Base-by-base conservation (phyloP, 2,888 invertebrate genomes). In the Tetragonisca angustula region DNA sequence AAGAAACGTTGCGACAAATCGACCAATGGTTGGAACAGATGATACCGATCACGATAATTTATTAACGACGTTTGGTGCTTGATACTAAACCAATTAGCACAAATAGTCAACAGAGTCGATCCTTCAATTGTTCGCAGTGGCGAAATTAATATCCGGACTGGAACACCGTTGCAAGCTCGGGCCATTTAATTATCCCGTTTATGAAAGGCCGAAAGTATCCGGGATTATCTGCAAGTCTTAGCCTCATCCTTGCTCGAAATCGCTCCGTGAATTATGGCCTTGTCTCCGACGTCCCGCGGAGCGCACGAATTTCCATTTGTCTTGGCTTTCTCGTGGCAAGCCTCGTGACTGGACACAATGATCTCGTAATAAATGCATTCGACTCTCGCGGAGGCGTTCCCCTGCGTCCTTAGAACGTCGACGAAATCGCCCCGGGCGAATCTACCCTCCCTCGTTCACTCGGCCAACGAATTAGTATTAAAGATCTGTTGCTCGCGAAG, bases 301-400 rank as follows among this genome's bases (percentile, higher is more conserved):
- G 56, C 24, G 56, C 80, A 75, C 74, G 81, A 67, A 75, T 77
- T 85, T 81, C 76, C 78, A 84, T 81, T 85, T 81, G 77, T 85
- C 85, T 85, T 70, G 81, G 76, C 74, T 36, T 74, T 76, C 73
- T 49, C 69, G 75, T 64, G 59, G 67, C 21, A 74, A n/a, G 24
- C 21, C 74, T 85, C 85, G 85, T 85, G 85, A 85, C 85, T 27
- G 36, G 72, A 61, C 76, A 69, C 85, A 78, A 84, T 73, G 85
- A 85, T 85, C 80, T 84, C 61, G 73, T 84, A 84, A 85, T 78
- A 73, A 85, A 81, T 81, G 85, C 85, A 75, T 27, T 70, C 62
- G 59, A 62, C 70, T 71, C 69, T 59, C 54, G 76, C 73, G 65
- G 43, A 74, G 76, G 80, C 80, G 79, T 67, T 76, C 72, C 62